phyloP scores from a whole-genome alignment of 2,888 invertebrate species.

The Amphimallon solstitiale region DNA sequence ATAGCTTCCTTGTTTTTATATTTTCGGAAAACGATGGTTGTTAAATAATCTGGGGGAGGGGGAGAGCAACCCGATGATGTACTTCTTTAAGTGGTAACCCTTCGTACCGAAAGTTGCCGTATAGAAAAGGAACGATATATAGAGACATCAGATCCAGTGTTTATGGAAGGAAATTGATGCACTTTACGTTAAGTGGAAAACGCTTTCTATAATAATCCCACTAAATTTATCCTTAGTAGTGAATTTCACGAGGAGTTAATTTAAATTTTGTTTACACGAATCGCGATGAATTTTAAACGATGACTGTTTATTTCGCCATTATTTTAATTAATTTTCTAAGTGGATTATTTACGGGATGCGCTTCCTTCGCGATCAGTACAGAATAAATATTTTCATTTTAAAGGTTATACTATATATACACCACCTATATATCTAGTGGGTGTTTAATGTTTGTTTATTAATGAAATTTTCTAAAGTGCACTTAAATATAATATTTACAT shows the following conservation, averaged over 20 bases:
- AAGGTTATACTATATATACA: too few species aligned
- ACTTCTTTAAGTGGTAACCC: background rate
- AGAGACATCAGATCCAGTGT: constrained; percentile 48
- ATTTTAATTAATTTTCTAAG: constrained; percentile 51
- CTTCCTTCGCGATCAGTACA: constrained; percentile 11
- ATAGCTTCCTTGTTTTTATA: too few species aligned
- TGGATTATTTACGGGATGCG: constrained; percentile 34
- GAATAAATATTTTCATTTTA: constrained; percentile 29
- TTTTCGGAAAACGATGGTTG: too few species aligned
- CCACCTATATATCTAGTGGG: constrained; percentile 6
- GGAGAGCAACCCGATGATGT: background rate
- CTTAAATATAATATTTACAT: constrained; percentile 18
- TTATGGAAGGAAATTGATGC: constrained; percentile 61
- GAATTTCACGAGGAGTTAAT: constrained; percentile 47
- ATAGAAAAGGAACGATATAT: constrained; percentile 42
- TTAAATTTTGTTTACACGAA: constrained; percentile 58
- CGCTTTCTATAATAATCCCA: constrained; percentile 60
- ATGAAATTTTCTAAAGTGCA: constrained; percentile 28
- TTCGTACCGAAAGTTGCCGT: background rate
- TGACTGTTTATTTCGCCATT: constrained; percentile 54
- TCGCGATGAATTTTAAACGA: constrained; percentile 57
- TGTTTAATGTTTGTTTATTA: constrained; percentile 18
- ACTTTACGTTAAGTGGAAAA: constrained; percentile 61
- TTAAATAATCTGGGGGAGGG: background rate
- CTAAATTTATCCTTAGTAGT: constrained; percentile 61